A percentile compares a stretch with the other conserved stretches of the same genome.
phyloP scores from a whole-genome alignment of 2,888 invertebrate genomes.

The Pocota personata region DNA sequence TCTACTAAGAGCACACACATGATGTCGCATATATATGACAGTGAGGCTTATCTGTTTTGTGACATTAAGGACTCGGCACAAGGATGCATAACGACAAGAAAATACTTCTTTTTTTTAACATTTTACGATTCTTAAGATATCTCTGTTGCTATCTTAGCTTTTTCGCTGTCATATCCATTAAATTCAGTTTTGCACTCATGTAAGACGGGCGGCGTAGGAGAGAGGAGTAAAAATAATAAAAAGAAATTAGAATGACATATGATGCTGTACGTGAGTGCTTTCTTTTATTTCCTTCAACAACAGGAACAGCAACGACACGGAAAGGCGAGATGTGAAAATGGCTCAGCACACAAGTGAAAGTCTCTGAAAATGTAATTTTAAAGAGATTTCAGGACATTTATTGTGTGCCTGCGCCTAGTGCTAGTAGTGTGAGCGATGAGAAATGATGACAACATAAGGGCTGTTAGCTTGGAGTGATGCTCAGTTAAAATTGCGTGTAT shows the following conservation, averaged over 20 bases:
- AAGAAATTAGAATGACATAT: constrained; percentile 72
- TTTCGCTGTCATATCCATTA: constrained; percentile 47
- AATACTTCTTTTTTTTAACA: constrained; percentile 20
- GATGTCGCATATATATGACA: neutral
- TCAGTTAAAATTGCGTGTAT: constrained; percentile 55
- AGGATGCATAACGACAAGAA: constrained; percentile 44
- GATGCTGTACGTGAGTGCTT: constrained; percentile 64
- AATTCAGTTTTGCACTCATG: constrained; percentile 62
- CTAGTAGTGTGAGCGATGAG: constrained; percentile 28
- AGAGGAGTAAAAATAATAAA: constrained; percentile 54
- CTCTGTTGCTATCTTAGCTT: constrained; percentile 27
- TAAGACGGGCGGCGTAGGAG: neutral
- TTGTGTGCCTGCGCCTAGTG: constrained; percentile 35
- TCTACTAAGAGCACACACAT: neutral
- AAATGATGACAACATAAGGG: constrained; percentile 57
- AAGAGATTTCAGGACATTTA: constrained; percentile 64
- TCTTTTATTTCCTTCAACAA: neutral
- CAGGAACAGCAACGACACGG: neutral
- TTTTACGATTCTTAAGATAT: constrained; percentile 50
- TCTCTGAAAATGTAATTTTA: constrained; percentile 49
- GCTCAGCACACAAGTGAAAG: constrained; percentile 34
- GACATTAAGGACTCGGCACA: constrained; percentile 33
- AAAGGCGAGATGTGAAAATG: constrained; percentile 4
- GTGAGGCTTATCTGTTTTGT: constrained; percentile 15
- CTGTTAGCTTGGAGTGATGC: constrained; percentile 53